A percentile compares a stretch with the other conserved stretches of the same genome.
These are phyloP conservation scores for Proisotoma minuta DNA, from an alignment of 2,888 invertebrate species.

Conservation along the genomic window DNA sequence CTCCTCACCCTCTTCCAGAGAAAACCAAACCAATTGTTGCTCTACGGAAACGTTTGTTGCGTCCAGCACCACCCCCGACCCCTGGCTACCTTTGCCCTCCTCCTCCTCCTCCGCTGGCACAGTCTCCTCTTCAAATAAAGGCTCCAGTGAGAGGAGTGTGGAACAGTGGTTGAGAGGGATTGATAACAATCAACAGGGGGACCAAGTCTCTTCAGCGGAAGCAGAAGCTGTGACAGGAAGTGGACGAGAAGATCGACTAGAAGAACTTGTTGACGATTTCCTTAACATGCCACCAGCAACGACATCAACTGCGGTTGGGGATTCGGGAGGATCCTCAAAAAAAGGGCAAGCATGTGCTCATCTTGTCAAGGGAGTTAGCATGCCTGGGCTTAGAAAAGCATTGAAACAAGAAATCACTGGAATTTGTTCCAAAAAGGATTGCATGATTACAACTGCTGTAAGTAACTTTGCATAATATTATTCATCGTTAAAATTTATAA, in stretches of 20 bases:
- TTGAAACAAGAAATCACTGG: slow-evolving; percentile 23
- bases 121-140: background rate
- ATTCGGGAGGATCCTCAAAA: background rate
- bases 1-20: too few species aligned
- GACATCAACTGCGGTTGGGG: background rate
- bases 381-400: slow-evolving; percentile 32
- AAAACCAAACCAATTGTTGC: too few species aligned
- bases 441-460: slow-evolving; percentile 1
- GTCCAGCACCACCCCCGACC: background rate
- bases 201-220: background rate
- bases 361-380: slow-evolving; percentile 24
- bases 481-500: background rate
- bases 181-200: too few species aligned
- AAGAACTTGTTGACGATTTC: background rate
- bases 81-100: background rate
- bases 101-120: background rate
- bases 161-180: background rate
- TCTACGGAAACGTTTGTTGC: too few species aligned
- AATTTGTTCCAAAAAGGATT: slow-evolving; percentile 18
- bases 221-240: background rate
- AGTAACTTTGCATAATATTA: background rate
- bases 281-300: slow-evolving; percentile 5
- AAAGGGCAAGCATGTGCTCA: slow-evolving; percentile 1
- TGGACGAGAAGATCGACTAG: background rate
- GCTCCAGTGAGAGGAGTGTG: background rate